Evolutionary conservation across 37 sponge, comb jelly and placozoan species (phyloP), one percentile per base, ranked within the genome.

Genomic region (Petrosia ficiformis): DNA sequence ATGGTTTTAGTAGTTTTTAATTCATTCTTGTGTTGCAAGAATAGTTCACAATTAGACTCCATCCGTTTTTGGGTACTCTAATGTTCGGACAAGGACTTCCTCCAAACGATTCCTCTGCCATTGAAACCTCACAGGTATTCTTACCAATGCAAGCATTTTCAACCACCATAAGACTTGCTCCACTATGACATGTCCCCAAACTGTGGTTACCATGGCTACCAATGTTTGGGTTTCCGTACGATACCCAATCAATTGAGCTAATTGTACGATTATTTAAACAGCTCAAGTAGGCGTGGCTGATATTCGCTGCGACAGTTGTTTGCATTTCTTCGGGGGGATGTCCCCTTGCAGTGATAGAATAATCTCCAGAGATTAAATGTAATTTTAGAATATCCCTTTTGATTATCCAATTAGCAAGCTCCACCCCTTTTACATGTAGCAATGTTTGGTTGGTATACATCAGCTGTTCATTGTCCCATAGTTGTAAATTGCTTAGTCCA

Each of bases 201-300:
- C 32, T 24, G 24, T 22, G 52, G n/a, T n/a, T n/a, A 10, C 2
- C 42, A 6, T 2, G 35, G 2, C 57, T 14, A 6, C 22, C 3
- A 24, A 52, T 25, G 37, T 25, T 35, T 42, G 78, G 78, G 32
- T 32, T 66, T 5, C 78, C 78, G 44, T 67, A 77, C 8, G 78
- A 77, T 14, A 42, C 78, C 78, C 78, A 77, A 1, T 43, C 29
- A 19, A 78, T 68, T 21, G 28, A 52, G 36, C 56, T 68, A 25
- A 68, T 54, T 1, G 34, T 3, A 56, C 37, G 48, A 3, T 40
- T 4, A n/a, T 10, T 31, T 4, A 14, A 32, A 26, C 76, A 75
- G 8, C 19, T 8, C 14, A 74, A 39, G 11, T 2, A 21, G 30
- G 44, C 11, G 21, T 25, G 3, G 1, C 10, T 5, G 6, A 2